Percentiles rank a stretch among this genome's conserved stretches.
These are phyloP conservation scores for Lithophane leautieri DNA, from an alignment of 2,888 invertebrate genomes.

Conservation along the genomic window DNA sequence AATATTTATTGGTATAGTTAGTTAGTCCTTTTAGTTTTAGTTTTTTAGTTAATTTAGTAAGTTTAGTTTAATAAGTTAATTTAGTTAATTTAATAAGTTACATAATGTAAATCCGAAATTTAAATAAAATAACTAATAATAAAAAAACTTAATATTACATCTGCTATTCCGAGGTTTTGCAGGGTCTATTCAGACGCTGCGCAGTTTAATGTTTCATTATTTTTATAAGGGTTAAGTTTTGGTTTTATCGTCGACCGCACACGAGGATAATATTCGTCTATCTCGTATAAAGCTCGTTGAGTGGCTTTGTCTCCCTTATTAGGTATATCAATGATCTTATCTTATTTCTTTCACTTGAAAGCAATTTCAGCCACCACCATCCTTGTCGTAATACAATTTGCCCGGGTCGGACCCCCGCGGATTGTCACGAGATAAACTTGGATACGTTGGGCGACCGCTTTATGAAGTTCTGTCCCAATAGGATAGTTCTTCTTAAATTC, in stretches of 20 bases:
- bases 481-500: conserved; percentile 71
- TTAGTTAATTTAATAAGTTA: too few species aligned
- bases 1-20: too few species aligned
- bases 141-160: too few species aligned
- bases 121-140: too few species aligned
- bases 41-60: too few species aligned
- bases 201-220: conserved; percentile 24
- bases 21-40: too few species aligned
- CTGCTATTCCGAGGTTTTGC: conserved; percentile 23
- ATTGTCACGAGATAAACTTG: conserved; percentile 74
- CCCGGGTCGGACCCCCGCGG: conserved; percentile 72
- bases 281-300: conserved; percentile 59
- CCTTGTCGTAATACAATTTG: conserved; percentile 80
- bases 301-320: conserved; percentile 72
- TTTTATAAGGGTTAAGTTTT: conserved; percentile 36
- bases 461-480: conserved; percentile 73
- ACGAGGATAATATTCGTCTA: conserved; percentile 50
- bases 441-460: conserved; percentile 69
- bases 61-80: too few species aligned
- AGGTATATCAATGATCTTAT: conserved; percentile 75
- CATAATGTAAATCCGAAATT: too few species aligned
- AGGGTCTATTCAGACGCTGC: background rate
- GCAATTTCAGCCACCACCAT: conserved; percentile 78
- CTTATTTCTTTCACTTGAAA: conserved; percentile 77
- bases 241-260: conserved; percentile 21